These are phyloP conservation scores for Eulithis testata DNA, from an alignment of 2,888 invertebrate species.

Conservation along the genomic window DNA sequence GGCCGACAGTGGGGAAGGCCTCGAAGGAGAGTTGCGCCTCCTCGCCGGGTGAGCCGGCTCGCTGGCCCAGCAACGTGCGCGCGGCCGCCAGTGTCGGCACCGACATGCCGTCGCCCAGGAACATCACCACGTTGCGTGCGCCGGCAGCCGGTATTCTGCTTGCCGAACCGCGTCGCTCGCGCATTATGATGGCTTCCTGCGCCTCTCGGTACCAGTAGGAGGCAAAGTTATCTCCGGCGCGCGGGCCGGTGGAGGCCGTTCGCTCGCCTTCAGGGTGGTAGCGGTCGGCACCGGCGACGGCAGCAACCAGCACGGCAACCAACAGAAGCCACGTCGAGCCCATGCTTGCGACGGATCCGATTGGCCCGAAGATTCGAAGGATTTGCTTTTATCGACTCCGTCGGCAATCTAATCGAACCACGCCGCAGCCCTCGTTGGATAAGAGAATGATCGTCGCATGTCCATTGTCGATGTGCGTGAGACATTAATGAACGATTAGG, in stretches of 20 bases:
- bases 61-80: constrained; percentile 85
- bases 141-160: constrained; percentile 38
- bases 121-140: constrained; percentile 86
- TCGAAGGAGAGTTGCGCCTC: constrained; percentile 85
- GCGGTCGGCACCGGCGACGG: constrained; percentile 16
- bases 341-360: constrained; percentile 22
- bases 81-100: constrained; percentile 86
- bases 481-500: no score
- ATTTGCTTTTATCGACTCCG: constrained; percentile 26
- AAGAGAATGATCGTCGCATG: not conserved
- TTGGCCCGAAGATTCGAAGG: constrained; percentile 10
- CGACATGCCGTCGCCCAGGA: constrained; percentile 90
- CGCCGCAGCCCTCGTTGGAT: constrained; percentile 5
- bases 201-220: constrained; percentile 42
- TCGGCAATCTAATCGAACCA: constrained; percentile 31
- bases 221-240: constrained; percentile 30
- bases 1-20: constrained; percentile 83
- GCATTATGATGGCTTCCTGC: not conserved
- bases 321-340: constrained; percentile 14
- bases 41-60: constrained; percentile 79
- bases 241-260: constrained; percentile 12
- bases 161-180: constrained; percentile 36
- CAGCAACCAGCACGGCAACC: constrained; percentile 11
- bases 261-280: constrained; percentile 31
- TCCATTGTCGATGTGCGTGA: not conserved